Percentiles rank a stretch among this genome's conserved stretches.
Conservation (phyloP, 2,888 invertebrate species). For the Troides helena region DNA sequence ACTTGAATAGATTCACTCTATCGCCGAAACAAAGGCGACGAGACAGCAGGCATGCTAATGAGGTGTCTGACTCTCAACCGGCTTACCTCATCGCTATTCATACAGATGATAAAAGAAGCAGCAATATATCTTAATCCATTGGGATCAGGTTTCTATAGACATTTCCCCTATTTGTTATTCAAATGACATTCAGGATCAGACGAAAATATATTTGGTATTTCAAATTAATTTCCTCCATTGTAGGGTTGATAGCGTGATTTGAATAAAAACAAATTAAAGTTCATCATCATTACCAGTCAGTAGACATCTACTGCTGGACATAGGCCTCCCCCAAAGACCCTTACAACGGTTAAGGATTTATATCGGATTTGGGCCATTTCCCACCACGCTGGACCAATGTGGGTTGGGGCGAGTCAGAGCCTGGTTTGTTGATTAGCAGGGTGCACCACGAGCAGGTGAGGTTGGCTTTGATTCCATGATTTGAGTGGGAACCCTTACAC, state of each 20-base stretch:
- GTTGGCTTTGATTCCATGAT: too few relatives aligned
- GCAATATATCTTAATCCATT: not conserved
- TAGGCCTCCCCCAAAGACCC: too few relatives aligned
- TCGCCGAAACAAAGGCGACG: constrained; percentile 3
- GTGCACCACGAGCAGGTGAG: too few relatives aligned
- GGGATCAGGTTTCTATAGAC: not conserved
- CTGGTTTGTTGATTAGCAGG: too few relatives aligned
- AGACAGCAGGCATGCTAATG: constrained; percentile 5
- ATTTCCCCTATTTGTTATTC: constrained; percentile 1
- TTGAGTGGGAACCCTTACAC: too few relatives aligned
- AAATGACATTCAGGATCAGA: not conserved
- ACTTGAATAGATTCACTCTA: not conserved
- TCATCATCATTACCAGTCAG: too few relatives aligned
- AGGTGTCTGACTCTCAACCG: constrained; percentile 3
- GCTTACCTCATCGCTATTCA: constrained; percentile 9
- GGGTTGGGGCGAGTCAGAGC: too few relatives aligned
- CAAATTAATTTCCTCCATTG: not conserved
- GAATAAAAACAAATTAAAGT: too few relatives aligned
- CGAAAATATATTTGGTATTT: not conserved
- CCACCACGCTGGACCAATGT: too few relatives aligned
- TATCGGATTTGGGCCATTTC: too few relatives aligned
- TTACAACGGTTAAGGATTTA: too few relatives aligned
- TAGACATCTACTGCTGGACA: too few relatives aligned
- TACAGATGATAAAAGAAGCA: constrained; percentile 6
- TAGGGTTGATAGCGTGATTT: not conserved